A percentile compares a stretch with the other conserved stretches of the same genome.
Conservation (phyloP, 2,797 vertebrate genomes). For the Chrysocyon brachyurus region DNA sequence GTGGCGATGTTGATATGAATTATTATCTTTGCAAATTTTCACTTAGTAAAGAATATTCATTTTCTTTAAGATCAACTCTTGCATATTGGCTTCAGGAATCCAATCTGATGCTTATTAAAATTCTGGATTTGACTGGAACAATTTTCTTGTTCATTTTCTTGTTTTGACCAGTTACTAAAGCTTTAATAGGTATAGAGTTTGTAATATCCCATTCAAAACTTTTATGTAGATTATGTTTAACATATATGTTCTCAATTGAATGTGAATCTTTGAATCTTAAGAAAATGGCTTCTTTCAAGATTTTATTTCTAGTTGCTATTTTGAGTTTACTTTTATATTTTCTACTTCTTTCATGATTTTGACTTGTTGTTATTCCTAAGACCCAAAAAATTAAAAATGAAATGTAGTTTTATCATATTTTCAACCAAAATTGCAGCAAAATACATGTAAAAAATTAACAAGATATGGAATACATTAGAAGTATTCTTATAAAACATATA, state of each 20-base stretch:
- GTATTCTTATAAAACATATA: not conserved
- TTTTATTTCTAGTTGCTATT: not conserved
- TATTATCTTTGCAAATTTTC: not conserved
- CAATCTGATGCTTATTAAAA: not conserved
- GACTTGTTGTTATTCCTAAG: not conserved
- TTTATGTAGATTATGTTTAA: not conserved
- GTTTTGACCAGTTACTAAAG: slow-evolving; percentile 1
- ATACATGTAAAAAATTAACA: not conserved
- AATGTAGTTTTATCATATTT: slow-evolving; percentile 16
- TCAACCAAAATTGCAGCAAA: not conserved
- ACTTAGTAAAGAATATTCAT: not conserved
- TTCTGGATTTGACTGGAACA: not conserved
- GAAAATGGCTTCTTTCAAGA: not conserved
- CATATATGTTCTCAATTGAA: not conserved
- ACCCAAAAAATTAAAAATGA: not conserved
- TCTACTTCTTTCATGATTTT: slow-evolving; percentile 10
- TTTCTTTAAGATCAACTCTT: not conserved
- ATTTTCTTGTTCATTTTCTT: slow-evolving; percentile 1
- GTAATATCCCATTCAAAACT: not conserved
- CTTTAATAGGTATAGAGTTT: not conserved
- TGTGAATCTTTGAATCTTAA: not conserved
- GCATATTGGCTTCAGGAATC: not conserved
- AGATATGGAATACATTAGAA: not conserved
- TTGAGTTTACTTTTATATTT: not conserved
- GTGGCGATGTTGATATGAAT: not conserved